Percentiles rank a stretch among this genome's conserved stretches.
Evolutionary conservation across 2,113 vertebrate species (phyloP).

Genomic region (Cyanoliseus patagonus): DNA sequence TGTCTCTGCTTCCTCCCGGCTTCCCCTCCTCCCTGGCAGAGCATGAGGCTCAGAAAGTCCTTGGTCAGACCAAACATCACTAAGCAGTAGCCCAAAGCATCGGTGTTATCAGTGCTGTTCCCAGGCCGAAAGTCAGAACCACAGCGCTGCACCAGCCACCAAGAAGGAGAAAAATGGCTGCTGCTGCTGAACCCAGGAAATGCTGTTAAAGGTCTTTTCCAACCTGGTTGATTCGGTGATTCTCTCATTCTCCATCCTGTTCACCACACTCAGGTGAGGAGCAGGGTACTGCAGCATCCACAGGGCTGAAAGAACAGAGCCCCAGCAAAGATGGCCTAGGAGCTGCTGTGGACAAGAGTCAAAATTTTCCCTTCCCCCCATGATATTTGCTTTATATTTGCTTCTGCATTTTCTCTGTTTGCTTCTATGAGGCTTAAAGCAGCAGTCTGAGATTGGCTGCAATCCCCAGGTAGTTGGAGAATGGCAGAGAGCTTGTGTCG

Average conservation of each 20-base stretch:
- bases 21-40: too few species aligned
- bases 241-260: not conserved
- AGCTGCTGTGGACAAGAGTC: not conserved
- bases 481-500: not conserved
- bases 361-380: accelerated
- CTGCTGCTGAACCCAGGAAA: too few species aligned
- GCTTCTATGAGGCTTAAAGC: not conserved
- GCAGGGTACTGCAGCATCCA: not conserved
- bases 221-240: not conserved
- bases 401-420: accelerated
- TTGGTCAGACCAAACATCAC: too few species aligned
- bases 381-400: not conserved
- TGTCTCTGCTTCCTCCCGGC: too few species aligned
- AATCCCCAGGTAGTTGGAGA: not conserved
- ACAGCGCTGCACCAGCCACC: too few species aligned
- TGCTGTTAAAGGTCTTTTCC: not conserved
- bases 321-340: not conserved
- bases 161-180: too few species aligned
- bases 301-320: not conserved
- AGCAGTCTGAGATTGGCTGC: not conserved
- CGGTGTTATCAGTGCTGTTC: too few species aligned
- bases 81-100: too few species aligned
- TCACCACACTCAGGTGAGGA: not conserved
- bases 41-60: too few species aligned
- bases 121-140: too few species aligned